A percentile compares a stretch with the other conserved stretches of the same genome.
Conservation (phyloP, 2,113 vertebrate species). For the Otolemur garnettii region DNA sequence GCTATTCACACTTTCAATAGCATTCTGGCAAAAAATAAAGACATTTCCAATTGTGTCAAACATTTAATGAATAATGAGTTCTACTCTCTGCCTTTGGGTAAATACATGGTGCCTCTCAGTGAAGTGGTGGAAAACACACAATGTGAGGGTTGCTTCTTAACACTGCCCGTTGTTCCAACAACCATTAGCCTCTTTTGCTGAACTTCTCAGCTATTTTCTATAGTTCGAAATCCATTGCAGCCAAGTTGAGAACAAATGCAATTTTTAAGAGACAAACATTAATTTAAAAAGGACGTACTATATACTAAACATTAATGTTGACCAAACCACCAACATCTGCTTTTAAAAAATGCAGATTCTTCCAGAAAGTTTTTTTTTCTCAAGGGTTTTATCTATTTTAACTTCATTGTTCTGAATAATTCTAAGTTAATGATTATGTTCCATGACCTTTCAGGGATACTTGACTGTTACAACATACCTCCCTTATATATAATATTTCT, state of each 20-base stretch:
- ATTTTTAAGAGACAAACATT: slow-evolving; percentile 40
- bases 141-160: slow-evolving; percentile 14
- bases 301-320: neutral
- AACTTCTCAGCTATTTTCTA: slow-evolving; percentile 94
- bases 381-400: neutral
- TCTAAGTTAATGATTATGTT: neutral
- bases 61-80: slow-evolving; percentile 81
- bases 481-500: neutral
- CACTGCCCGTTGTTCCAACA: neutral
- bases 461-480: neutral
- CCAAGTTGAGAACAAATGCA: slow-evolving; percentile 86
- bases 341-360: neutral
- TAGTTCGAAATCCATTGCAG: slow-evolving; percentile 94
- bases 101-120: slow-evolving; percentile 76
- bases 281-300: neutral
- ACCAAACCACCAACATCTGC: neutral
- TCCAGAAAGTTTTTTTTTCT: neutral
- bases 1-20: slow-evolving; percentile 87
- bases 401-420: slow-evolving; percentile 1
- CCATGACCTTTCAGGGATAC: neutral
- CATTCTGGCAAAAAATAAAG: slow-evolving; percentile 88
- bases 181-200: slow-evolving; percentile 86
- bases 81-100: slow-evolving; percentile 82
- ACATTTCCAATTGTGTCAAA: slow-evolving; percentile 82
- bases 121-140: slow-evolving; percentile 71